Base-by-base conservation (phyloP, 37 sponge, comb jelly and placozoan species). In the Crambe crambe region DNA sequence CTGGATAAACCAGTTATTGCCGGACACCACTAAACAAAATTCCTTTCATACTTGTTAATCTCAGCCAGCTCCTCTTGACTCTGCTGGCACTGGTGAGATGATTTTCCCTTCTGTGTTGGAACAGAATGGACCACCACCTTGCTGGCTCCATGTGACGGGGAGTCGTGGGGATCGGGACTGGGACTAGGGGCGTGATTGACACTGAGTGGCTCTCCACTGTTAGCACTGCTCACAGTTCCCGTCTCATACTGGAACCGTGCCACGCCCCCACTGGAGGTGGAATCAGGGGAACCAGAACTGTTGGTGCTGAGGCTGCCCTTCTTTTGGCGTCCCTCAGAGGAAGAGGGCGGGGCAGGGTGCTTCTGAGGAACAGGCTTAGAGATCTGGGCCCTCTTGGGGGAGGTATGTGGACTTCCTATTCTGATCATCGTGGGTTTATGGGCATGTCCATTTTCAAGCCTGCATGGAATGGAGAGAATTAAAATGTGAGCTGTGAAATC, bases 11-110 rank as follows among this genome's bases (percentile, higher is more conserved):
- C n/a, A n/a, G n/a, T n/a, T n/a, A n/a, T n/a, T n/a, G n/a, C n/a
- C n/a, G n/a, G n/a, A n/a, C n/a, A n/a, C n/a, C 29, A 6, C 63
- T 8, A 4, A 35, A 5, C 71, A 40, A 15, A 8, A 15, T 20
- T 3, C 76, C 56, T 2, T 68, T 58, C 83, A 67, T 29, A 83
- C 83, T 62, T 73, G 73, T 83, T 83, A 2, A 83, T 17, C 39
- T 73, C 68, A 2, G 56, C 21, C 34, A 83, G 68, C 3, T 83
- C 68, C 40, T 67, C 57, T 3, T 27, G 35, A 5, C 38, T 2
- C 59, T 18, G n/a, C 35, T 35, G 2, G 21, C 40, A 15, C 9
- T 18, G 57, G 1, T 74, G 58, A n/a, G n/a, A n/a, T n/a, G n/a
- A n/a, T n/a, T n/a, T n/a, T n/a, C n/a, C n/a, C n/a, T n/a, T n/a